Base-by-base conservation (phyloP, 2,888 invertebrate genomes). In the Sarcophaga carnaria region DNA sequence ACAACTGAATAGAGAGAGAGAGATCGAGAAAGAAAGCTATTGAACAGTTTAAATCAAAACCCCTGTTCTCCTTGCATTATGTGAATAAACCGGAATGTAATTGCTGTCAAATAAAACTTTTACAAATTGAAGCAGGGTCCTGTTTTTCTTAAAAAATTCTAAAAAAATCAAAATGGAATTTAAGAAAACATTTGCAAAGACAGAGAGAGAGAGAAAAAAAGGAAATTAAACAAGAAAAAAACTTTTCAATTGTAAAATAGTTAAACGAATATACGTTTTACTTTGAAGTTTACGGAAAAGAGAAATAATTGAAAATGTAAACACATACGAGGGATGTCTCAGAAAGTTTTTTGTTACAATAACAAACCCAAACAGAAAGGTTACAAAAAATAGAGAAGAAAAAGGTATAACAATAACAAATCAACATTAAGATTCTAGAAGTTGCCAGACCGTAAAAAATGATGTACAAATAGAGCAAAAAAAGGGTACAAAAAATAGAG, bases 91-190 rank as follows among this genome's bases (percentile, higher is more conserved):
- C 54, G 17, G 54, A 54, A 66, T 83, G 77, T 83, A 71, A 60
- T 66, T 66, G 47, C 45, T 63, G 60, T 72, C 66, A 78, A 67
- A 12, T 47, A 60, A 60, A 72, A 67, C 71, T 78, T 67, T 78
- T 25, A 72, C 66, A 78, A 83, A 77, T 83, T 78, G 47, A 72
- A 78, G 66, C 66, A 4, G 66, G 60, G 77, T 66, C 62, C 62
- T 25, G 72, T 25, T 72, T 27, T 37, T 22, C 8, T 64, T 54
- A 74, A 71, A 37, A 62, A 62, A 62, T 20, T 5, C 27, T 47
- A 47, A 47, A 72, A 67, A 62, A 78, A 27, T 60, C n/a, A 45
- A 74, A 45, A 62, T 59, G 49, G 22, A 72, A 67, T 67, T 22
- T 54, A 54, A 54, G 54, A 54, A 54, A 54, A 54, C 10, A 54